Percentiles rank a stretch among this genome's conserved stretches.
Conservation (phyloP, 1,140 invertebrate genomes). For the Melitaea cinxia region DNA sequence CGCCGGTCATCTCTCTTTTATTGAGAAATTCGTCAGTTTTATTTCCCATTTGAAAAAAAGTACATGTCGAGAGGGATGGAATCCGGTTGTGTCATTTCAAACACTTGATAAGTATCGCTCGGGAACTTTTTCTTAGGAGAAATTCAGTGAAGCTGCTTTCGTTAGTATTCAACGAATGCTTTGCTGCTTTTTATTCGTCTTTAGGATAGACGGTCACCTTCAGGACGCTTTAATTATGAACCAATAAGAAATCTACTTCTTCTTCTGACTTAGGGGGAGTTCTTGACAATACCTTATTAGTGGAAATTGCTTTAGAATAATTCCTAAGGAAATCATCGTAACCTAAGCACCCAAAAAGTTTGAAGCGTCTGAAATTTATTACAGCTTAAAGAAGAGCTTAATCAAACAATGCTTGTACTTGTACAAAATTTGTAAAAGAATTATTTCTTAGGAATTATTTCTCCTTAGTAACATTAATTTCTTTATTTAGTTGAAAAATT, state of each 20-base stretch:
- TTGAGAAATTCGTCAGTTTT: constrained; percentile 82
- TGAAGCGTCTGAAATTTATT: constrained; percentile 20
- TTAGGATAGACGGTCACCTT: constrained; percentile 75
- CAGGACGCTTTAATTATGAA: constrained; percentile 72
- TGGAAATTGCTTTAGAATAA: constrained; percentile 48
- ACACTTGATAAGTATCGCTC: constrained; percentile 81
- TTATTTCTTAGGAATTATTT: not conserved
- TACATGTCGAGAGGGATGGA: constrained; percentile 67
- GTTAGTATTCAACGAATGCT: constrained; percentile 74
- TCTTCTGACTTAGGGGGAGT: constrained; percentile 45
- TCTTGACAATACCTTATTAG: constrained; percentile 63
- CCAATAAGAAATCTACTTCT: constrained; percentile 72
- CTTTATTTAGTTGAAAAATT: not conserved
- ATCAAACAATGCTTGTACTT: not conserved
- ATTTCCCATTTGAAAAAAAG: constrained; percentile 68
- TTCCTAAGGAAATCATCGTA: constrained; percentile 22
- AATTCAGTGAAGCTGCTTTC: constrained; percentile 73
- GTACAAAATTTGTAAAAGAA: not conserved
- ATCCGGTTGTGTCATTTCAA: constrained; percentile 82
- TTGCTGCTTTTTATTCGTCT: constrained; percentile 64
- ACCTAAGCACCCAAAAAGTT: constrained; percentile 29
- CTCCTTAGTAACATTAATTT: not conserved
- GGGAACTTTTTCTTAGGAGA: constrained; percentile 68
- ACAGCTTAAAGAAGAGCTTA: constrained; percentile 18
- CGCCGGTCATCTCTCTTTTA: constrained; percentile 78